Evolutionary conservation across 2,113 vertebrate species (phyloP).

Genomic region (Agapornis roseicollis): DNA sequence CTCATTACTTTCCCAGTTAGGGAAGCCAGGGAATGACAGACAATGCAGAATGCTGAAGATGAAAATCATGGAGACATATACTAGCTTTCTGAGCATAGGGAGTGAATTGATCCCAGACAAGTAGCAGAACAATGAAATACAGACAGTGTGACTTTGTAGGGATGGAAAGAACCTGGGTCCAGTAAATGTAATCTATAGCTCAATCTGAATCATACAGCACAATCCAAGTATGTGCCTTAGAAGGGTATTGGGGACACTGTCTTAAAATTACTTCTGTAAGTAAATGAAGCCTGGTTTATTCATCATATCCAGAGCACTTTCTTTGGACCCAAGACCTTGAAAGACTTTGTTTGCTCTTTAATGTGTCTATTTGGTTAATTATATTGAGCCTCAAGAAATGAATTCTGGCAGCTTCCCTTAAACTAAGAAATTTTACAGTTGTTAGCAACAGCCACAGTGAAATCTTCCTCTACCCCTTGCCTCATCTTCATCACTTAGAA

Average conservation of each 20-base stretch:
- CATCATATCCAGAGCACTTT: not conserved
- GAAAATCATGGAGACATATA: not conserved
- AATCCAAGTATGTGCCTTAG: not conserved
- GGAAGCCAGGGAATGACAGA: not conserved
- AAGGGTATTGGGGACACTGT: not conserved
- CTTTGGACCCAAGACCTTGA: not conserved
- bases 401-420: not conserved
- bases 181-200: not conserved
- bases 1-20: not conserved
- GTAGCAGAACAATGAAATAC: not conserved
- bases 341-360: not conserved
- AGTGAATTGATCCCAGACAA: not conserved
- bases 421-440: not conserved
- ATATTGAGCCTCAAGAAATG: not conserved
- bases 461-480: not conserved
- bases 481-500: not conserved
- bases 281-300: accelerated
- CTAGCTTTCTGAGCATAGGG: not conserved
- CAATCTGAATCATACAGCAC: not conserved
- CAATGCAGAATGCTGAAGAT: not conserved
- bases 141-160: not conserved
- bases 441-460: not conserved
- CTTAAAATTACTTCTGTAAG: not conserved
- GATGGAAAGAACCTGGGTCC: not conserved
- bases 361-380: not conserved